Base-by-base conservation (phyloP, 1,140 invertebrate genomes). In the Campoletis sonorensis region DNA sequence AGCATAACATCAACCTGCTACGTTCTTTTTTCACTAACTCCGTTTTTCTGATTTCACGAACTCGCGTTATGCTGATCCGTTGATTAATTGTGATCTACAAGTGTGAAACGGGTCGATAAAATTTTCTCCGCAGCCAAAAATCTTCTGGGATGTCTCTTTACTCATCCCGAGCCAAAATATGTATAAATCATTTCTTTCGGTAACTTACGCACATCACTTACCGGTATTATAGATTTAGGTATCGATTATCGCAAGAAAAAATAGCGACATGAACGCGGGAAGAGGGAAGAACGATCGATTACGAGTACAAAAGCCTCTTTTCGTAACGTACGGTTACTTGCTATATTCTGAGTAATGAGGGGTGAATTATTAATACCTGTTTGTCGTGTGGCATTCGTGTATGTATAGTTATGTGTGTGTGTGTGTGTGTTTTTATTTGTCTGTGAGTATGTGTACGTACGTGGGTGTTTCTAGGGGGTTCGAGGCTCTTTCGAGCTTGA, bases 241-340 rank as follows among this genome's bases (percentile, higher is more conserved):
- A 23, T 64, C 27, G 61, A 26, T 18, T 64, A 64, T 64, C 61
- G 61, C 61, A 27, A 64, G 23, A 27, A 4, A 75, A 75, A 27
- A 27, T 27, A 15, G 72, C 72, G 72, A 75, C 23, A 21, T 13
- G 26, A 64, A 64, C 61, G 45, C 51, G 78, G 67, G 67, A 80
- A 80, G 21, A 83, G 84, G 85, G 85, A 84, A 86, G 85, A 86
- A 85, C 84, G 83, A 88, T 89, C 87, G 85, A 86, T 86, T 83
- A 85, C 85, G 75, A 87, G 85, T 90, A 90, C 82, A 89, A 88
- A 89, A 90, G 87, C 86, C 83, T 88, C 76, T 83, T 85, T 82
- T 18, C 51, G n/a, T 82, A 87, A 85, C 83, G 86, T 82, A 81
- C 61, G 23, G 70, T 76, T 68, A 81, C 64, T 72, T 18, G 77